Percentiles rank a stretch among this genome's conserved stretches.
Conservation (phyloP, 1,140 invertebrate species). For the Lamellibrachia luymesi region DNA sequence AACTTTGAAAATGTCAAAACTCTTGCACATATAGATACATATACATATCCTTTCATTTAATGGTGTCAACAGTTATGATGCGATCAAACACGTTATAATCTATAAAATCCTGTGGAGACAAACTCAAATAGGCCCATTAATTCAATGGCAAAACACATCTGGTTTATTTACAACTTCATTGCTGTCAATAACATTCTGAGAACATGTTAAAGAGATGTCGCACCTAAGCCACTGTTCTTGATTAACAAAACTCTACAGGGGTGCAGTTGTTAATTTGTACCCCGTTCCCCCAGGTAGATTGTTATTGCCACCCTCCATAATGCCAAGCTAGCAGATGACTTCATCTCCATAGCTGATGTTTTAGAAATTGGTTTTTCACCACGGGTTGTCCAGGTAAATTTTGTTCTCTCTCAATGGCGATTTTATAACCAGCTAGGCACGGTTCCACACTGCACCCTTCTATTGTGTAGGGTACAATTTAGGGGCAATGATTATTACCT, state of each 20-base stretch:
- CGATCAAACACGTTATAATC: no score
- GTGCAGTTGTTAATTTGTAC: background rate
- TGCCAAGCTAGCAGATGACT: background rate
- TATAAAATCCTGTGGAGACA: background rate
- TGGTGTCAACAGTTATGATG: no score
- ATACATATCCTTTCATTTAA: no score
- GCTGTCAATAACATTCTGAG: background rate
- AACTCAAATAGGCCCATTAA: background rate
- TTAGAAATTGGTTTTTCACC: conserved; percentile 5
- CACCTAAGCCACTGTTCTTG: background rate
- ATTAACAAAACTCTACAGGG: background rate
- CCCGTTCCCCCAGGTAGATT: background rate
- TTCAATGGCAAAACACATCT: background rate
- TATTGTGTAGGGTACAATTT: background rate
- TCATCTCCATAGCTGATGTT: background rate
- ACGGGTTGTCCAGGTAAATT: background rate
- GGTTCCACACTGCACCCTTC: background rate
- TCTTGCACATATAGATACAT: no score
- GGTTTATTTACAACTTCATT: background rate
- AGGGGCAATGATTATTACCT: conserved; percentile 4
- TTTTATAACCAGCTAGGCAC: conserved; percentile 4
- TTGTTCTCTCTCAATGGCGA: background rate
- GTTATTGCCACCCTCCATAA: background rate
- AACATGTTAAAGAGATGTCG: background rate
- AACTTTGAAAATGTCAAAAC: no score